Percentiles rank a stretch among this genome's conserved stretches.
Evolutionary conservation across 2,113 vertebrate species (phyloP).

Genomic region (Rattus rattus): DNA sequence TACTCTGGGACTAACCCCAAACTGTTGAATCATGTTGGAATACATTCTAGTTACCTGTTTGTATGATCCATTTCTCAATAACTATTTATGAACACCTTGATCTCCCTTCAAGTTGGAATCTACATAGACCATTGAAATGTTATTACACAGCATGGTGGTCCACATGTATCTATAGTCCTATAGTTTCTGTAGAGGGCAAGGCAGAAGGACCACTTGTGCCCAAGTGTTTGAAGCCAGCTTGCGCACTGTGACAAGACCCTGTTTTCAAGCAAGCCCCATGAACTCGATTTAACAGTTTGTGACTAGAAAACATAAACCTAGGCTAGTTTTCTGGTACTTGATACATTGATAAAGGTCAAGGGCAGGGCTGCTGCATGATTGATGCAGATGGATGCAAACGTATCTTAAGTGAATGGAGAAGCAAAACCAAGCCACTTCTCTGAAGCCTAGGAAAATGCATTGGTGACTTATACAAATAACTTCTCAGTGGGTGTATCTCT

Average conservation of each 20-base stretch:
- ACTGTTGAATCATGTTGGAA: slow-evolving; percentile 1
- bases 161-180: background rate
- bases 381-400: background rate
- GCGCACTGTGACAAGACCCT: background rate
- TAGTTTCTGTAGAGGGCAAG: background rate
- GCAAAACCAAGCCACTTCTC: background rate
- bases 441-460: slow-evolving; percentile 20
- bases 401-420: slow-evolving; percentile 21
- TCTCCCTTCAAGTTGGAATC: slow-evolving; percentile 45
- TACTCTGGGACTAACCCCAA: slow-evolving; percentile 41
- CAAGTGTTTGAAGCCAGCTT: background rate
- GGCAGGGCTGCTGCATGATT: background rate
- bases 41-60: slow-evolving; percentile 28
- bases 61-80: slow-evolving; percentile 14
- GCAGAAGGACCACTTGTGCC: too few relatives aligned
- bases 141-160: background rate
- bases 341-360: slow-evolving; percentile 30
- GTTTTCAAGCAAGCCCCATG: background rate
- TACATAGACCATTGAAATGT: slow-evolving; percentile 50
- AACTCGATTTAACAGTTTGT: slow-evolving; percentile 44
- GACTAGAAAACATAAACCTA: slow-evolving; percentile 44
- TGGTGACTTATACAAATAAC: slow-evolving; percentile 36
- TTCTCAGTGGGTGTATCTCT: background rate
- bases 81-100: slow-evolving; percentile 36
- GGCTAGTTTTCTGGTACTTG: slow-evolving; percentile 21